Conservation (phyloP, 1,140 invertebrate species). For the Orussus abietinus region DNA sequence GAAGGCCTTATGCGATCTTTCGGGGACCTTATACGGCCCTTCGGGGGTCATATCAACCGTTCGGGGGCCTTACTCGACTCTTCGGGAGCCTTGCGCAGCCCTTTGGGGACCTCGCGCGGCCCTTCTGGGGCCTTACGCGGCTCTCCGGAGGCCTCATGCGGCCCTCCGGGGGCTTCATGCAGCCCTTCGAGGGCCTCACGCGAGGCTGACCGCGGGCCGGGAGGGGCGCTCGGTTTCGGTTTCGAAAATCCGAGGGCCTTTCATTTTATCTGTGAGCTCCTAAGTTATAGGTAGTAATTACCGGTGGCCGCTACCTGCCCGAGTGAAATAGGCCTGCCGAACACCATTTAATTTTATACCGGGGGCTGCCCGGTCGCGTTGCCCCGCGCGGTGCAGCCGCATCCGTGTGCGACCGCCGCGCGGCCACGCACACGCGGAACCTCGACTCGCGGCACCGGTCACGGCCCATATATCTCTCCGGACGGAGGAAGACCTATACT, state of each 20-base stretch:
- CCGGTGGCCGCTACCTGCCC: constrained; percentile 51
- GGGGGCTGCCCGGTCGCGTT: constrained; percentile 17
- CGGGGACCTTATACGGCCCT: too few relatives aligned
- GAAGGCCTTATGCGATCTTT: too few relatives aligned
- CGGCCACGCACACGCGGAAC: too few relatives aligned
- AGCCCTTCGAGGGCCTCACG: constrained; percentile 8
- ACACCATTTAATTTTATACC: constrained; percentile 51
- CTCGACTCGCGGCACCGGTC: too few relatives aligned
- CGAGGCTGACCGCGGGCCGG: constrained; percentile 1
- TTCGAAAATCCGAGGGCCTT: constrained; percentile 36
- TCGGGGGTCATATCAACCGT: too few relatives aligned
- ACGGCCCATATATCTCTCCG: constrained; percentile 31
- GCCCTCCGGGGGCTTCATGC: constrained; percentile 6
- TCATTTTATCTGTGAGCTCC: constrained; percentile 36
- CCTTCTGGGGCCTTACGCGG: too few relatives aligned
- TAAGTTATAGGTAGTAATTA: constrained; percentile 50
- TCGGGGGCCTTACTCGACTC: too few relatives aligned
- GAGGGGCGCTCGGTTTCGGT: constrained; percentile 26
- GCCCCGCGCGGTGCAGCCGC: constrained; percentile 2
- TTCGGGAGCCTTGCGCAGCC: too few relatives aligned
- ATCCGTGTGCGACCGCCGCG: background rate
- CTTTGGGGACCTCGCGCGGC: too few relatives aligned
- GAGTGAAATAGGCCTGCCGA: constrained; percentile 45
- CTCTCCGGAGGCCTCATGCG: too few relatives aligned
- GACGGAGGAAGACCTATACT: constrained; percentile 43